Evolutionary conservation across 2,113 vertebrate species (phyloP).

Genomic region (Myrmophylax atrothorax): DNA sequence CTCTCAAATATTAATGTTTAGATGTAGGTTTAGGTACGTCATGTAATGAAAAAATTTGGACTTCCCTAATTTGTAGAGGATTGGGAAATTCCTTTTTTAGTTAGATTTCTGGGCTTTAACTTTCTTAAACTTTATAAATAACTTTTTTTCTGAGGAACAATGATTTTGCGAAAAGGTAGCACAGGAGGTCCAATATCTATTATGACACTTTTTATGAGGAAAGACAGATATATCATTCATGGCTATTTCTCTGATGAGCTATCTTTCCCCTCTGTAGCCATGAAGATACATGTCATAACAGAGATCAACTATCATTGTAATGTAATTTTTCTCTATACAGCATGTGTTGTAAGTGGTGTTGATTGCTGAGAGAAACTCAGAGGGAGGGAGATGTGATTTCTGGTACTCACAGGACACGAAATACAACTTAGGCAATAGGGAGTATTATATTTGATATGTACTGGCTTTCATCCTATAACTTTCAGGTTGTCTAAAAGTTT

Average conservation of each 20-base stretch:
- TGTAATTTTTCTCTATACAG: slow-evolving; percentile 46
- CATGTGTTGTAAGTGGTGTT: slow-evolving; percentile 50
- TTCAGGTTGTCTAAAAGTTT: not conserved
- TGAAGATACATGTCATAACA: slow-evolving; percentile 73
- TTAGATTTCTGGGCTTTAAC: not conserved
- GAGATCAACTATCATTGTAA: slow-evolving; percentile 61
- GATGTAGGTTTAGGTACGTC: not conserved
- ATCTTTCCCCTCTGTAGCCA: slow-evolving; percentile 22
- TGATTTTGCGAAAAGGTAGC: not conserved
- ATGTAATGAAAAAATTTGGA: not conserved
- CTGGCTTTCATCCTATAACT: not conserved
- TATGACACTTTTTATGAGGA: slow-evolving; percentile 57
- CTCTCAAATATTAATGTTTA: not conserved
- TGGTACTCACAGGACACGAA: not conserved
- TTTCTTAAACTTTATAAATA: slow-evolving; percentile 9
- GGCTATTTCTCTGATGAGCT: slow-evolving; percentile 57
- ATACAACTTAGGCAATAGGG: not conserved
- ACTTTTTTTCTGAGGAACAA: not conserved
- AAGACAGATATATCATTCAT: slow-evolving; percentile 34
- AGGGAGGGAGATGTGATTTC: slow-evolving; percentile 2
- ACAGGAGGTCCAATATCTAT: slow-evolving; percentile 27
- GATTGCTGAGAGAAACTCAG: slow-evolving; percentile 57
- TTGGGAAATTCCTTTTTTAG: not conserved
- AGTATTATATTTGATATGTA: not conserved
- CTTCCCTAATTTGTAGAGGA: not conserved